These are phyloP conservation scores for Neoniphon sammara DNA, from an alignment of 2,797 vertebrate species.

Conservation along the genomic window DNA sequence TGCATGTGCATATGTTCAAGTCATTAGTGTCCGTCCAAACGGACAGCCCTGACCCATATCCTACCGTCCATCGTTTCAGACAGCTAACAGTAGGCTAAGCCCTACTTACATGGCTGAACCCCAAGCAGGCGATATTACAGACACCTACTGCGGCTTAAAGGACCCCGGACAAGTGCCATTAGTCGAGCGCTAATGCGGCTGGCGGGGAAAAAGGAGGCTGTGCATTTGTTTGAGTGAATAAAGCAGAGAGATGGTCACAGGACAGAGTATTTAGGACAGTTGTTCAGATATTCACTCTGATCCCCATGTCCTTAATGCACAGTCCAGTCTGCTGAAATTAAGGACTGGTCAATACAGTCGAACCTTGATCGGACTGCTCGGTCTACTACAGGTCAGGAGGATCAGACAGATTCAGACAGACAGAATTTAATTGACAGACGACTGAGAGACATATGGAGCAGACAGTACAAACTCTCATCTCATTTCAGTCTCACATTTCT, in stretches of 20 bases:
- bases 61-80: conserved; percentile 55
- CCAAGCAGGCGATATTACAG: conserved; percentile 44
- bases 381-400: conserved; percentile 48
- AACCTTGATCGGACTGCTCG: conserved; percentile 20
- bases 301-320: conserved; percentile 56
- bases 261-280: conserved; percentile 59
- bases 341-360: conserved; percentile 44
- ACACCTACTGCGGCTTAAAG: conserved; percentile 65
- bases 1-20: conserved; percentile 22
- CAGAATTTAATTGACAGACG: conserved; percentile 69
- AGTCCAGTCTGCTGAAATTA: conserved; percentile 38
- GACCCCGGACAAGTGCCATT: conserved; percentile 44
- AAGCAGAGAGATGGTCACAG: conserved; percentile 34
- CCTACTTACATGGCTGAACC: conserved; percentile 53
- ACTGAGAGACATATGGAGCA: conserved; percentile 28
- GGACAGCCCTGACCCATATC: conserved; percentile 66
- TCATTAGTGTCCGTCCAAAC: conserved; percentile 38
- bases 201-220: conserved; percentile 47
- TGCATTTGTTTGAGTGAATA: conserved; percentile 43
- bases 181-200: conserved; percentile 43
- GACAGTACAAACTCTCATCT: conserved; percentile 12
- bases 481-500: conserved; percentile 21
- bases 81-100: conserved; percentile 71
- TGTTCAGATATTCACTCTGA: conserved; percentile 43
- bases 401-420: conserved; percentile 68